Evolutionary conservation across 2,797 vertebrate species (phyloP).

Genomic region (Petrocephalus sullivani): DNA sequence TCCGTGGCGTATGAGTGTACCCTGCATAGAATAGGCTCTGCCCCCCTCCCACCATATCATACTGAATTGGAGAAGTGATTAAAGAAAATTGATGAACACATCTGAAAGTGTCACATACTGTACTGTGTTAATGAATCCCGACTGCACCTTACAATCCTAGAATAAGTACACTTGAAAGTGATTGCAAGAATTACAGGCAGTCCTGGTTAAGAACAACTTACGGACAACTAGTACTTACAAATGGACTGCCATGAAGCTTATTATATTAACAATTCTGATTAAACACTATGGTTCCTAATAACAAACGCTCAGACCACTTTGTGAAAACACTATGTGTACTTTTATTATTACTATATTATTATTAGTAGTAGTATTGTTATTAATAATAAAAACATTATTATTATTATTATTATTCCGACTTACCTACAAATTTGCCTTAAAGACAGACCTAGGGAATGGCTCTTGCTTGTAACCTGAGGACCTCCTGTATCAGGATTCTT

Average conservation of each 20-base stretch:
- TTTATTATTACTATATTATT: not conserved
- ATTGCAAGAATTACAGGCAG: not conserved
- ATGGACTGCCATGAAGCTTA: too few species aligned
- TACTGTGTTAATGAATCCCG: not conserved
- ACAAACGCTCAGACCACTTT: too few species aligned
- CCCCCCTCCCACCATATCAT: not conserved
- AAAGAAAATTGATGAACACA: not conserved
- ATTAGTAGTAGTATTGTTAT: not conserved
- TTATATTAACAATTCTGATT: too few species aligned
- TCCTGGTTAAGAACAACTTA: too few species aligned
- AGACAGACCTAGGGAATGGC: too few species aligned
- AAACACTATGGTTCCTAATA: too few species aligned
- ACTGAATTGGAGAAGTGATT: not conserved
- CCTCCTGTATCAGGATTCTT: not conserved
- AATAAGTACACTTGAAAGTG: not conserved
- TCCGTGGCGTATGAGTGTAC: not conserved
- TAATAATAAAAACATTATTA: too few species aligned
- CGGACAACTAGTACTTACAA: too few species aligned
- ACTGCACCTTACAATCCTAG: not conserved
- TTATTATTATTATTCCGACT: too few species aligned
- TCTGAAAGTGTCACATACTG: not conserved
- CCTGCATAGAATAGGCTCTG: not conserved
- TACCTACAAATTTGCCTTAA: too few species aligned
- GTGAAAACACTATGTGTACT: not conserved
- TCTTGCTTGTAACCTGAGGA: not conserved